Base-by-base conservation (phyloP, 2,888 invertebrate genomes). In the Brachyopa scutellaris region DNA sequence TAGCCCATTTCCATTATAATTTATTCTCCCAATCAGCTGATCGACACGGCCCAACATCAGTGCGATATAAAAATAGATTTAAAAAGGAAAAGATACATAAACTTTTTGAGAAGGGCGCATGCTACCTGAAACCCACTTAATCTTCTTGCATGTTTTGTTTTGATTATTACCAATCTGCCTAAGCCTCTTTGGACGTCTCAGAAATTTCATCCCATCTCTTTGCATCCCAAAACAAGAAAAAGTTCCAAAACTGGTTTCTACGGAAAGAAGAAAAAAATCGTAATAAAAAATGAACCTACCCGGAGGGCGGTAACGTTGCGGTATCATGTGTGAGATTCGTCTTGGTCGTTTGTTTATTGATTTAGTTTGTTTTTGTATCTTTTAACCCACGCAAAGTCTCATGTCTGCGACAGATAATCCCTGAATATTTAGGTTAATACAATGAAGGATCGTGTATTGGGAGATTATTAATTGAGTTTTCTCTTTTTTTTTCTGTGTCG, bases 271-370 rank as follows among this genome's bases (percentile, higher is more conserved):
- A n/a, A n/a, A n/a, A n/a, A n/a, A n/a, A n/a, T n/a, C n/a, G n/a
- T n/a, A n/a, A n/a, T n/a, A n/a, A n/a, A n/a, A n/a, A 70, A 55
- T 70, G 40, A 70, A 67, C 45, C 66, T 51, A 61, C 31, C 40
- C 26, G 7, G 49, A 31, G 49, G 69, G 69, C 47, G 69, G 47
- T 38, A 19, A 26, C 49, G 61, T 72, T 72, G 61, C 72, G 72
- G 72, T 72, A 72, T 33, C 40, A 62, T 72, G 72, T 62, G 72
- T 72, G 51, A 51, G 59, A 45, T 53, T 51, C 40, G 59, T 51
- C 61, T 53, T 26, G 8, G 13, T 13, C 21, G 23, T n/a, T 6
- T 19, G 31, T 31, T 40, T 23, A 55, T 29, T 11, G n/a, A n/a
- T 31, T 59, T 47, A n/a, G n/a, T n/a, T n/a, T n/a, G n/a, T n/a